phyloP scores from a whole-genome alignment of 1,140 invertebrate species.

The Bombus vancouverensis region DNA sequence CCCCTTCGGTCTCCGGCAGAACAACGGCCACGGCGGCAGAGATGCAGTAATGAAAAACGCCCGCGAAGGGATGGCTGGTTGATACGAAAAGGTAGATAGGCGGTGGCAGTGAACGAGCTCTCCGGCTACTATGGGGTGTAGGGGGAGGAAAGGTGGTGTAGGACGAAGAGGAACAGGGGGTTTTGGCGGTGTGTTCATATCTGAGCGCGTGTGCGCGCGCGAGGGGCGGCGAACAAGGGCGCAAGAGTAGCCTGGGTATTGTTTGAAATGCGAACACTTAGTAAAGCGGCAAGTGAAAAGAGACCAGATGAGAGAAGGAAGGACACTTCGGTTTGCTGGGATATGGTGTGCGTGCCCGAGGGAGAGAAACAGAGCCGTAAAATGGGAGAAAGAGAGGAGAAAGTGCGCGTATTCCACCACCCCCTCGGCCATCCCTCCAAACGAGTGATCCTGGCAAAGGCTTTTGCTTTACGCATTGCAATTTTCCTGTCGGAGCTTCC shows the following conservation, averaged over 20 bases:
- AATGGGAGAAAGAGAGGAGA: slow-evolving; percentile 14
- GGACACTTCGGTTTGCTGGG: slow-evolving; percentile 10
- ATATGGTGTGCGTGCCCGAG: neutral
- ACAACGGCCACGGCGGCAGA: slow-evolving; percentile 29
- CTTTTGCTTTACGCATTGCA: slow-evolving; percentile 50
- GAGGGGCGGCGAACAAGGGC: slow-evolving; percentile 55
- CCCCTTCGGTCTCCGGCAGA: slow-evolving; percentile 36
- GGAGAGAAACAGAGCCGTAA: neutral
- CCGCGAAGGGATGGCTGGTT: slow-evolving; percentile 53
- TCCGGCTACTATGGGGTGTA: slow-evolving; percentile 4
- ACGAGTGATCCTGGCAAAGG: slow-evolving; percentile 49
- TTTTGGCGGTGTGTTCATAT: slow-evolving; percentile 45
- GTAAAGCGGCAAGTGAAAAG: slow-evolving; percentile 62
- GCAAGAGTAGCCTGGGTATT: slow-evolving; percentile 70
- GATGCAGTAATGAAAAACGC: slow-evolving; percentile 66
- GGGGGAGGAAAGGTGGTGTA: neutral
- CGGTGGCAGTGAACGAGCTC: slow-evolving; percentile 23
- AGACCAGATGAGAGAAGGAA: slow-evolving; percentile 41
- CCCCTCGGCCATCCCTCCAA: slow-evolving; percentile 20
- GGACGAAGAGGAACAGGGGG: slow-evolving; percentile 4
- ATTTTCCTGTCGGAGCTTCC: slow-evolving; percentile 48
- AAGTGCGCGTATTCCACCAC: slow-evolving; percentile 29
- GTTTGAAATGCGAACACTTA: slow-evolving; percentile 74
- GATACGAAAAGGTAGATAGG: slow-evolving; percentile 67
- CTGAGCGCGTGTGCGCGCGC: slow-evolving; percentile 34